Percentiles rank a stretch among this genome's conserved stretches.
phyloP scores from a whole-genome alignment of 2,113 vertebrate species.

The Pithys albifrons region DNA sequence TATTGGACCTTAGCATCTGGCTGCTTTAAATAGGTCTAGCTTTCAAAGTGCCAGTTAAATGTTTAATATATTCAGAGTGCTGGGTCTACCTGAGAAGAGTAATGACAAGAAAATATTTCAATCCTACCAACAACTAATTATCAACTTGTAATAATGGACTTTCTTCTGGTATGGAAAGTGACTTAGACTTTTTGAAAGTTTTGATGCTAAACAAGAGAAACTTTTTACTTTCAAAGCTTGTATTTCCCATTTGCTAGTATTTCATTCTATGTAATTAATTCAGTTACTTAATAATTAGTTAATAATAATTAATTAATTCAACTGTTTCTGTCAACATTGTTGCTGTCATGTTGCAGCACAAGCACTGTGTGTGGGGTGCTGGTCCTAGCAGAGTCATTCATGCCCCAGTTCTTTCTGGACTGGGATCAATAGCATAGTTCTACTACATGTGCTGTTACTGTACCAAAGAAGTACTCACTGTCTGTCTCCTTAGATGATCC shows the following conservation, averaged over 20 bases:
- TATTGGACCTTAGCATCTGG: background rate
- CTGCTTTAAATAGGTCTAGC: background rate
- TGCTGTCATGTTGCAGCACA: background rate
- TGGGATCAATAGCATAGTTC: background rate
- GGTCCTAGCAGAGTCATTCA: background rate
- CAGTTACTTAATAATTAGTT: background rate
- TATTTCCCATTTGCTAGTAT: background rate
- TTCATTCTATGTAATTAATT: background rate
- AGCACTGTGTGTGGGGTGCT: background rate
- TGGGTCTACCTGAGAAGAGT: background rate
- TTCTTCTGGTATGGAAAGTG: background rate
- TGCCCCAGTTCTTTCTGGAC: background rate
- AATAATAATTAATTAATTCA: background rate
- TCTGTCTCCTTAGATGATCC: background rate
- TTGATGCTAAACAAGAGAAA: background rate
- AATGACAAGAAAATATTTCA: background rate
- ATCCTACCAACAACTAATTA: background rate
- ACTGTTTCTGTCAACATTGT: background rate
- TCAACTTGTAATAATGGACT: background rate
- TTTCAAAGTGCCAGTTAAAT: background rate
- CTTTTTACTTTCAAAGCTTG: background rate
- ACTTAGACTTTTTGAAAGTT: background rate
- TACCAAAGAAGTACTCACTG: background rate
- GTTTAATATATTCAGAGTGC: background rate
- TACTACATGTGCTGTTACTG: background rate